Percentiles rank a stretch among this genome's conserved stretches.
Conservation (phyloP, 2,888 invertebrate species). For the Plebejus melissa region DNA sequence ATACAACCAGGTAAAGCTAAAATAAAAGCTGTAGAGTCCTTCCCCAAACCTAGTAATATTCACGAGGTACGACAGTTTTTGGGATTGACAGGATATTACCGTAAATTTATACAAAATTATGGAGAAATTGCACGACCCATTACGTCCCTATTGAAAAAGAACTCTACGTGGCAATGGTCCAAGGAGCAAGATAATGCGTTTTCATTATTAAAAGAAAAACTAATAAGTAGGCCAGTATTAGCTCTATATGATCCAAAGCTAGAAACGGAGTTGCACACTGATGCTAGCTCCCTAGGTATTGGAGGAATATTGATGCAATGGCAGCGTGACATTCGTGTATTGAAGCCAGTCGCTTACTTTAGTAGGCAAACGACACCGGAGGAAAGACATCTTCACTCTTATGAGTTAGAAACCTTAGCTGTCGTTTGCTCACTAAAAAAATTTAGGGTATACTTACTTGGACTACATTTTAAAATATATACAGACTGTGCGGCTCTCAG, state of each 20-base stretch:
- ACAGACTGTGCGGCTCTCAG: no score
- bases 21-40: constrained; percentile 33
- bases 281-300: no score
- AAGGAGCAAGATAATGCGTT: constrained; percentile 33
- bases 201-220: constrained; percentile 31
- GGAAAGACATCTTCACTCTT: constrained; percentile 30
- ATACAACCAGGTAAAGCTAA: constrained; percentile 34
- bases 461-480: no score
- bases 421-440: constrained; percentile 24
- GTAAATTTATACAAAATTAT: constrained; percentile 33
- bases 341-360: no score
- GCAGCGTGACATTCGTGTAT: no score
- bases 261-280: no score
- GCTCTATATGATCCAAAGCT: constrained; percentile 38
- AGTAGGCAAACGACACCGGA: constrained; percentile 30
- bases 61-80: constrained; percentile 39
- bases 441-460: constrained; percentile 24
- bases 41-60: constrained; percentile 34
- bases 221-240: constrained; percentile 38
- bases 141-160: constrained; percentile 31
- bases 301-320: not conserved
- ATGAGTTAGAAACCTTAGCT: constrained; percentile 27
- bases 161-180: constrained; percentile 34
- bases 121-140: constrained; percentile 15
- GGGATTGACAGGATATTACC: constrained; percentile 34